Base-by-base conservation (phyloP, 2,888 invertebrate genomes). In the Trichogramma evanescens region DNA sequence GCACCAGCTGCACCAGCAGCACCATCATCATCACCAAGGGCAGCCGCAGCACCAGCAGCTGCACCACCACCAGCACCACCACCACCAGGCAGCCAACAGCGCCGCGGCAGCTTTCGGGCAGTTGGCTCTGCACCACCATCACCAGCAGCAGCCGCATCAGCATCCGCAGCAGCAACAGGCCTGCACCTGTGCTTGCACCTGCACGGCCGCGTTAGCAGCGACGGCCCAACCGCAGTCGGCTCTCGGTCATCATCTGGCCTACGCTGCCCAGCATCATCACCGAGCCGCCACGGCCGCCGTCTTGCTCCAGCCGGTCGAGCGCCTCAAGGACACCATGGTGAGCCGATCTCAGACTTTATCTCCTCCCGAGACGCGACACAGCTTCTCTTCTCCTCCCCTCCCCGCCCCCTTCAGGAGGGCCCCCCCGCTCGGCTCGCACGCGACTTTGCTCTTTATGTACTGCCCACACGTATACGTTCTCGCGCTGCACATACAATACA, bases 281-380 rank as follows among this genome's bases (percentile, higher is more conserved):
- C 71, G 74, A 42, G 66, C 71, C 10, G 67, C 74, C 40, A 68
- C 74, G 56, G 69, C 74, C 63, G 72, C 76, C 49, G 74, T 77
- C 55, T 71, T 77, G 40, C 73, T 77, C 54, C 77, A 76, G 67
- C 77, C 77, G 58, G 74, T 76, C 53, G 75, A 76, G 66, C 75
- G 74, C 68, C 69, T 76, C 73, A 77, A 77, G 70, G 76, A 77
- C 72, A 74, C 74, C 67, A 78, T 78, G 77, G 77, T 78, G 72
- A 76, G 77, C 4, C 3, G 1, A 13, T 26, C 6, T 46, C 26
- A 26, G 26, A 26, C 26, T 26, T 26, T 26, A 26, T 26, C 26
- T 26, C n/a, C n/a, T 45, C n/a, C 8, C 8, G 45, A 9, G 45
- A 45, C n/a, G 45, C n/a, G 45, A 45, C 5, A 5, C 40, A 50